Conservation (phyloP, 2,888 invertebrate species). For the Drosophila borborema region DNA sequence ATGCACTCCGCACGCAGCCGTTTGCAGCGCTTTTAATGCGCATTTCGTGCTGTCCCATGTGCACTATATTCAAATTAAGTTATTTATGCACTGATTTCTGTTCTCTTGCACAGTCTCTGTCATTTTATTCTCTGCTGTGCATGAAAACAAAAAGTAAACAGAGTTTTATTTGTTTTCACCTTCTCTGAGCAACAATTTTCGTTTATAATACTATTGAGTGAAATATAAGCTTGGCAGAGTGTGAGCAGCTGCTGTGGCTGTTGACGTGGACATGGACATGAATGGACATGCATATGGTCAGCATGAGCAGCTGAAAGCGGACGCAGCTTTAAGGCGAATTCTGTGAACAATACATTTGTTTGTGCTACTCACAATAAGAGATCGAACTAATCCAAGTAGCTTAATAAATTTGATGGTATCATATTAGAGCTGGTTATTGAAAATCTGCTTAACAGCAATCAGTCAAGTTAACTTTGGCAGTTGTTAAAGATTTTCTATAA, state of each 20-base stretch:
- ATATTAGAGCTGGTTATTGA: too few species aligned
- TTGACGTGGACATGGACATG: neutral
- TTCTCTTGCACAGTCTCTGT: neutral
- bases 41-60: slow-evolving; percentile 7
- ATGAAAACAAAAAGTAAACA: neutral
- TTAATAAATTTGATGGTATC: too few species aligned
- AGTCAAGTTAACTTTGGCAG: too few species aligned
- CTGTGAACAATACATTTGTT: too few species aligned
- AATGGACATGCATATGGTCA: neutral
- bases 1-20: slow-evolving; percentile 23
- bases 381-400: too few species aligned
- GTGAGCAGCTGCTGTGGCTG: neutral
- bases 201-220: slow-evolving; percentile 1
- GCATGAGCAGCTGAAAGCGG: neutral
- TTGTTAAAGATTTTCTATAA: too few species aligned
- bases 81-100: slow-evolving; percentile 12
- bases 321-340: too few species aligned
- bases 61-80: slow-evolving; percentile 6
- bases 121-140: neutral
- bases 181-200: neutral
- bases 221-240: neutral
- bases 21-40: slow-evolving; percentile 1
- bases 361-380: too few species aligned
- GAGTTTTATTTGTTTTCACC: neutral
- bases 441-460: too few species aligned